phyloP scores from a whole-genome alignment of 2,113 vertebrate genomes.

The Vulpes ferrilata region DNA sequence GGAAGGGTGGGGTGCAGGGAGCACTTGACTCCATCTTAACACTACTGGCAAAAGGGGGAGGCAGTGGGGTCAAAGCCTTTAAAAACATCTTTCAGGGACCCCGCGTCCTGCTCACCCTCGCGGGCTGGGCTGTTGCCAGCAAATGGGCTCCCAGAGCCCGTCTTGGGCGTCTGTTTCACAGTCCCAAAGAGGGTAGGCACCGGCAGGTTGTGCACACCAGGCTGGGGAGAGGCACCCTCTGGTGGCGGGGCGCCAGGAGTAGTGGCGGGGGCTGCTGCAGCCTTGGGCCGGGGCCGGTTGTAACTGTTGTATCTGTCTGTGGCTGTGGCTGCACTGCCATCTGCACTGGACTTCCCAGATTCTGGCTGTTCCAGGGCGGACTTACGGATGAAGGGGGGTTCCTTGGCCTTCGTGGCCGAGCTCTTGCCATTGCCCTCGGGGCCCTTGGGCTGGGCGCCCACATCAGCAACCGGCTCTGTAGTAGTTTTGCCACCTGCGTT shows the following conservation, averaged over 20 bases:
- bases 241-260: accelerated
- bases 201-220: slow-evolving; percentile 92
- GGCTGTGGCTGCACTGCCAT: slow-evolving; percentile 71
- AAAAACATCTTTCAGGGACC: slow-evolving; percentile 97
- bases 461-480: not conserved
- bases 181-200: slow-evolving; percentile 93
- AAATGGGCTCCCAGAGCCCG: slow-evolving; percentile 92
- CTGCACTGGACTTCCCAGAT: slow-evolving; percentile 81
- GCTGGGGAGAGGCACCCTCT: slow-evolving; percentile 79
- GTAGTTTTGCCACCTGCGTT: slow-evolving; percentile 82
- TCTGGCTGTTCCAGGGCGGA: slow-evolving; percentile 94
- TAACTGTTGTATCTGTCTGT: slow-evolving; percentile 97
- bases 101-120: slow-evolving; percentile 91
- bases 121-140: slow-evolving; percentile 93
- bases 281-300: slow-evolving; percentile 93
- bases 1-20: not conserved
- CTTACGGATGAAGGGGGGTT: slow-evolving; percentile 93
- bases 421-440: slow-evolving; percentile 67
- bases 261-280: slow-evolving; percentile 79
- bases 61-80: slow-evolving; percentile 98
- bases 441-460: slow-evolving; percentile 82
- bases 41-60: slow-evolving; percentile 97
- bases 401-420: slow-evolving; percentile 88
- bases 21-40: not conserved
- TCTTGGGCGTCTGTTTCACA: slow-evolving; percentile 91